Percentiles rank a stretch among this genome's conserved stretches.
phyloP scores from a whole-genome alignment of 2,888 invertebrate species.

The Lepeophtheirus nordmannii region DNA sequence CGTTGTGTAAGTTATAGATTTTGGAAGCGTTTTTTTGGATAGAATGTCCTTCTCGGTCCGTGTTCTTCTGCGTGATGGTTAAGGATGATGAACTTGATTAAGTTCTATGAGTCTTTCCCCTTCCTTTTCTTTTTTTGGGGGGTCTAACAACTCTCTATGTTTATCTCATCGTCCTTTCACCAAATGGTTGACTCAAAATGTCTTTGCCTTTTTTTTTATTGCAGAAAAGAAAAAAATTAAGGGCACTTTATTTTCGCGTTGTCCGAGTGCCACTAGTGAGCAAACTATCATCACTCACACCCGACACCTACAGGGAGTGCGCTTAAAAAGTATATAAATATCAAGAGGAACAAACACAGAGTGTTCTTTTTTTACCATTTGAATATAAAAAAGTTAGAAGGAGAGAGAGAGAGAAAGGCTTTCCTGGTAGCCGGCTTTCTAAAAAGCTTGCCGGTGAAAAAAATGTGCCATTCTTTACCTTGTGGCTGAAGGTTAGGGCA shows the following conservation, averaged over 20 bases:
- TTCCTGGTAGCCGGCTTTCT: not conserved
- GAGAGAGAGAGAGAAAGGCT: not conserved
- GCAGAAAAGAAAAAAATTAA: not conserved
- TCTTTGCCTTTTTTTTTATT: not conserved
- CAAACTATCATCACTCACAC: not conserved
- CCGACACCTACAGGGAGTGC: not conserved
- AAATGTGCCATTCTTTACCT: too few species aligned
- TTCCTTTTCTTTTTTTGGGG: too few species aligned
- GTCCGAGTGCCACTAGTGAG: conserved; percentile 9
- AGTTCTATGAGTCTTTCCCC: too few species aligned
- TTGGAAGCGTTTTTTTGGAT: too few species aligned
- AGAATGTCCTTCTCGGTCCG: not conserved
- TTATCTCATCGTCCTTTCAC: not conserved
- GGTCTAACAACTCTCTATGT: not conserved
- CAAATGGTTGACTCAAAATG: not conserved
- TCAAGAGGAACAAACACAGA: not conserved
- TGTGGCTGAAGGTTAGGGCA: not conserved
- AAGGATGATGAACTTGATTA: too few species aligned
- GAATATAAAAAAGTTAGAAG: not conserved
- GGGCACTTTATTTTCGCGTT: conserved; percentile 3
- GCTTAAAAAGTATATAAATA: not conserved
- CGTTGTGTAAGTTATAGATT: too few species aligned
- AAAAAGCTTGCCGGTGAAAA: too few species aligned
- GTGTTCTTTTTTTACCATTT: not conserved
- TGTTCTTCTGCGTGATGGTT: not conserved